A percentile compares a stretch with the other conserved stretches of the same genome.
Evolutionary conservation across 2,888 invertebrate genomes (phyloP).

Genomic region (Tineola bisselliella): DNA sequence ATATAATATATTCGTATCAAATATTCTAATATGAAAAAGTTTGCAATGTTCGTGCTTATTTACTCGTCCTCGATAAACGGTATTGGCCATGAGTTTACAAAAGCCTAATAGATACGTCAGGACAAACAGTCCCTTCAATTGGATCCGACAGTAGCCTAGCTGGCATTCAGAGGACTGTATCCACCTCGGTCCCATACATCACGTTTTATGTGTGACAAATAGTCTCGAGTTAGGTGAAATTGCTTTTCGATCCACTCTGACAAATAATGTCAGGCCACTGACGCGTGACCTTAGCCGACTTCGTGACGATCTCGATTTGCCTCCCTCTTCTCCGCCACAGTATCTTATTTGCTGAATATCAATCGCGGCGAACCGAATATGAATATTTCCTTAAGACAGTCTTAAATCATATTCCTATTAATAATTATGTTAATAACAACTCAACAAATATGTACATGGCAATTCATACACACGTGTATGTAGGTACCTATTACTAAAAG

Average conservation of each 20-base stretch:
- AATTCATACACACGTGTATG: too few species aligned
- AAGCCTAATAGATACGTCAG: slow-evolving; percentile 12
- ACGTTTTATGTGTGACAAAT: slow-evolving; percentile 65
- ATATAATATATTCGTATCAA: not conserved
- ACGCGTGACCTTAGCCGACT: slow-evolving; percentile 52
- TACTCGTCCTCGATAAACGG: not conserved
- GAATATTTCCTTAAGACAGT: not conserved
- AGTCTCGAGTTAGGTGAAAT: slow-evolving; percentile 60
- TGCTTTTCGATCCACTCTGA: slow-evolving; percentile 63
- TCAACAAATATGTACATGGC: too few species aligned
- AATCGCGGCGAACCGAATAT: not conserved
- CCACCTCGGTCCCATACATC: slow-evolving; percentile 46
- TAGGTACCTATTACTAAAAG: too few species aligned
- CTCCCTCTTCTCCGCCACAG: not conserved
- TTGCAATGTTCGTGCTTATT: not conserved
- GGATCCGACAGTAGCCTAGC: not conserved
- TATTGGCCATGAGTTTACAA: not conserved
- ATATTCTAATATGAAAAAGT: too few species aligned
- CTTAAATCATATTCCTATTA: too few species aligned
- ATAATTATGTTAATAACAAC: too few species aligned
- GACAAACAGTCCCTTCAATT: slow-evolving; percentile 7
- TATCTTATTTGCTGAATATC: slow-evolving; percentile 1
- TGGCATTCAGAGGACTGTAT: slow-evolving; percentile 28
- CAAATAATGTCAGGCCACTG: slow-evolving; percentile 60
- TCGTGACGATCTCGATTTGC: slow-evolving; percentile 24